These are phyloP conservation scores for Drosophila neonasuta DNA, from an alignment of 2,888 invertebrate species.

Conservation along the genomic window DNA sequence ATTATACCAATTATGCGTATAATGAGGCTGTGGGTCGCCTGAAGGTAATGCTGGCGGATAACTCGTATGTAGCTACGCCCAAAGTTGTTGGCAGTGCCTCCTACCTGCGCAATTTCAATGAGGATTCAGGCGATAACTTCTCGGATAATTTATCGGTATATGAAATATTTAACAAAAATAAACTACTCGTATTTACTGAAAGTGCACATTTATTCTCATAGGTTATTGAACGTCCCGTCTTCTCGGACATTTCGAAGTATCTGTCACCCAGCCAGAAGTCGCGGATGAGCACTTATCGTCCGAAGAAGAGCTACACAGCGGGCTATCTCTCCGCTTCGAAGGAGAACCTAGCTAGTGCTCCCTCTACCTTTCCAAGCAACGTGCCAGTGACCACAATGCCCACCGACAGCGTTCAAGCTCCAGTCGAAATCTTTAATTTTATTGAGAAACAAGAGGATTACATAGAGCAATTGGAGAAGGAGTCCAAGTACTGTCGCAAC, in stretches of 20 bases:
- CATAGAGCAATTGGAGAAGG: constrained; percentile 92
- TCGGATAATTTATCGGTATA: constrained; percentile 83
- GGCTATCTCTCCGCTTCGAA: constrained; percentile 70
- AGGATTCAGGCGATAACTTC: constrained; percentile 84
- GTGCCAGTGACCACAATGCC: constrained; percentile 50
- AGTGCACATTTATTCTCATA: constrained; percentile 25
- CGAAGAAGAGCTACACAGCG: constrained; percentile 64
- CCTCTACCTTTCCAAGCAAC: constrained; percentile 59
- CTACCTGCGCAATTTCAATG: constrained; percentile 79
- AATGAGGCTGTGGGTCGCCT: constrained; percentile 92
- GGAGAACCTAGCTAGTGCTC: constrained; percentile 72
- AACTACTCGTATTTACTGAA: not conserved
- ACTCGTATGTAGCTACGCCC: constrained; percentile 85
- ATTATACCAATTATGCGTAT: constrained; percentile 92
- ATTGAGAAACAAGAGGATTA: constrained; percentile 94
- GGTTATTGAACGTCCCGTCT: constrained; percentile 81
- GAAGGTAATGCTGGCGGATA: constrained; percentile 88
- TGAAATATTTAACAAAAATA: not conserved
- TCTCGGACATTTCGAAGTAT: constrained; percentile 82
- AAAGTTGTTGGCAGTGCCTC: constrained; percentile 59
- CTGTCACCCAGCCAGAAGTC: constrained; percentile 80
- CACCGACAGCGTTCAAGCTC: constrained; percentile 82
- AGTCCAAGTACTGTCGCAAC: constrained; percentile 91
- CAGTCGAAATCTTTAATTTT: constrained; percentile 89
- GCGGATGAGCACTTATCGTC: constrained; percentile 69